These are phyloP conservation scores for Gambusia yucatana DNA, from an alignment of 2,797 vertebrate species.

Conservation along the genomic window DNA sequence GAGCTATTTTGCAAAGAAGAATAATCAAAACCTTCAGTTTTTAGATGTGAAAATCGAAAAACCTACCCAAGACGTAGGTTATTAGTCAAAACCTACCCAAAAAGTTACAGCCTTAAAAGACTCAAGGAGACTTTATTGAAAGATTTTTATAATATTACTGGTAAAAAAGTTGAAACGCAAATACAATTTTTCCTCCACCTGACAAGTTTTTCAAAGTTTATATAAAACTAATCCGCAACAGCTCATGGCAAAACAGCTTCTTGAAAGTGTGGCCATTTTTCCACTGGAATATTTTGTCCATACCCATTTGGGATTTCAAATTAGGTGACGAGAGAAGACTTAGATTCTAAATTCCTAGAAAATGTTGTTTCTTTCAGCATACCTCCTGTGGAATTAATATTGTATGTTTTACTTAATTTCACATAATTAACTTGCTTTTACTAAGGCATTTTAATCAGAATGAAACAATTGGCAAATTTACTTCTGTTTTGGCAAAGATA, in stretches of 20 bases:
- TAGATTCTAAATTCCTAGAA: background rate
- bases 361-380: conserved; percentile 18
- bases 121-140: background rate
- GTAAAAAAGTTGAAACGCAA: background rate
- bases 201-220: background rate
- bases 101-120: background rate
- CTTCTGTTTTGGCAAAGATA: conserved; percentile 16
- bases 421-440: background rate
- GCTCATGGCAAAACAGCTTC: background rate
- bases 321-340: background rate
- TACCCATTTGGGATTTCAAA: background rate
- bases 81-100: background rate
- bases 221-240: background rate
- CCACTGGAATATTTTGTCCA: background rate
- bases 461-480: background rate
- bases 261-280: background rate
- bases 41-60: background rate
- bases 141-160: background rate
- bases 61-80: background rate
- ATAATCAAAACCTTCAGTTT: background rate
- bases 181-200: background rate
- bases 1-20: background rate
- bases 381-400: background rate
- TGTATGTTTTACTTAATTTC: background rate
- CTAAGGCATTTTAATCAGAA: background rate